phyloP scores from a whole-genome alignment of 2,797 vertebrate species.

The Hemitrygon akajei region DNA sequence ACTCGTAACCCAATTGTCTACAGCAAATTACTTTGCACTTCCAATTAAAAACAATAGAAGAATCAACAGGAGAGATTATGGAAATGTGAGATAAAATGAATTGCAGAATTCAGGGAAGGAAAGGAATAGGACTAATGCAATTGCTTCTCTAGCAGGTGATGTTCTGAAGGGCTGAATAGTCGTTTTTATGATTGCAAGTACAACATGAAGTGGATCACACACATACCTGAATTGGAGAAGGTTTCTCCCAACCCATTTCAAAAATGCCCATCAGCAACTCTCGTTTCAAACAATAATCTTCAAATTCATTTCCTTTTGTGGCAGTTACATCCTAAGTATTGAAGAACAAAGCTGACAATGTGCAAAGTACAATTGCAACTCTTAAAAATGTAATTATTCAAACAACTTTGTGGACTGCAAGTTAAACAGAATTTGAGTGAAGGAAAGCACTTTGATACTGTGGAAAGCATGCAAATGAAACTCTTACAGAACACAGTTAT shows the following conservation, averaged over 20 bases:
- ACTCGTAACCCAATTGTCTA: too few species aligned
- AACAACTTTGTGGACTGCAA: too few species aligned
- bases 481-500: not conserved
- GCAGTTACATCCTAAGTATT: constrained; percentile 88
- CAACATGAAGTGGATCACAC: not conserved
- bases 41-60: too few species aligned
- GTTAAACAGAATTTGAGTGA: not conserved
- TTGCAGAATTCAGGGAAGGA: too few species aligned
- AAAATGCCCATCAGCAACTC: constrained; percentile 99
- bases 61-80: too few species aligned
- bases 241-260: constrained; percentile 99
- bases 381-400: not conserved
- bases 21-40: too few species aligned
- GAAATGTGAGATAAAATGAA: too few species aligned
- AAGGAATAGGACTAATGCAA: too few species aligned
- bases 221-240: constrained; percentile 94
- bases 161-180: too few species aligned
- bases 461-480: not conserved
- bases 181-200: not conserved
- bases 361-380: not conserved
- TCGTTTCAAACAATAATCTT: constrained; percentile 98
- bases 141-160: too few species aligned
- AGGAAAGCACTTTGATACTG: not conserved
- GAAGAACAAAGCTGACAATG: constrained; percentile 38
- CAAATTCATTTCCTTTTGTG: constrained; percentile 99